A percentile compares a stretch with the other conserved stretches of the same genome.
Evolutionary conservation across 2,113 vertebrate genomes (phyloP).

Genomic region (Limnothrissa miodon): DNA sequence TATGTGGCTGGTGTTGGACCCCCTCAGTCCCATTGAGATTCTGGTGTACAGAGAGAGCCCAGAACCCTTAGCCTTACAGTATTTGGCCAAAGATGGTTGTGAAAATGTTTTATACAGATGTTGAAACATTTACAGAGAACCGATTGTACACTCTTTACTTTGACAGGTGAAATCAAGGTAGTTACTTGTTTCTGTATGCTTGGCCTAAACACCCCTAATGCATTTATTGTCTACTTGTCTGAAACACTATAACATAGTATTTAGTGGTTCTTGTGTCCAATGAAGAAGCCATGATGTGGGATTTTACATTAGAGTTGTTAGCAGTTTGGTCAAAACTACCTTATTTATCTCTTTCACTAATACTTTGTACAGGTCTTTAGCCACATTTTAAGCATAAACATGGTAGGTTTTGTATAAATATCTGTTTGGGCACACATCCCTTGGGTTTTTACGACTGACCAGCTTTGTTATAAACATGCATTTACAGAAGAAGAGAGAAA

Average conservation of each 20-base stretch:
- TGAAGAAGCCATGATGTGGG: neutral
- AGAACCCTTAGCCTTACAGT: slow-evolving; percentile 12
- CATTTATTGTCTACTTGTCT: neutral
- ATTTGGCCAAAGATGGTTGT: neutral
- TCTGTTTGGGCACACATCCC: neutral
- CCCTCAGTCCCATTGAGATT: slow-evolving; percentile 16
- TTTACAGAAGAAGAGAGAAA: slow-evolving; percentile 6
- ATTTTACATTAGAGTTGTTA: neutral
- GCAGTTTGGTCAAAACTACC: neutral
- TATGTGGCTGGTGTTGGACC: slow-evolving; percentile 15
- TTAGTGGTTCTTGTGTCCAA: neutral
- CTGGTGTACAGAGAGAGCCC: slow-evolving; percentile 21
- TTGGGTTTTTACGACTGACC: neutral
- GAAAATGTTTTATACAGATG: neutral
- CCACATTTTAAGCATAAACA: neutral
- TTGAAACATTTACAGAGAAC: neutral
- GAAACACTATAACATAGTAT: neutral
- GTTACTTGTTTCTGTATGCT: neutral
- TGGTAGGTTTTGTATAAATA: neutral
- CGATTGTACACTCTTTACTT: neutral
- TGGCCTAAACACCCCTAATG: neutral
- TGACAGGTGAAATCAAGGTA: neutral
- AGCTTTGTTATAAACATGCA: neutral
- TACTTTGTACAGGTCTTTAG: neutral
- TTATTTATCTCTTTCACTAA: neutral